Base-by-base conservation (phyloP, 2,888 invertebrate species). In the Drosophila robusta region DNA sequence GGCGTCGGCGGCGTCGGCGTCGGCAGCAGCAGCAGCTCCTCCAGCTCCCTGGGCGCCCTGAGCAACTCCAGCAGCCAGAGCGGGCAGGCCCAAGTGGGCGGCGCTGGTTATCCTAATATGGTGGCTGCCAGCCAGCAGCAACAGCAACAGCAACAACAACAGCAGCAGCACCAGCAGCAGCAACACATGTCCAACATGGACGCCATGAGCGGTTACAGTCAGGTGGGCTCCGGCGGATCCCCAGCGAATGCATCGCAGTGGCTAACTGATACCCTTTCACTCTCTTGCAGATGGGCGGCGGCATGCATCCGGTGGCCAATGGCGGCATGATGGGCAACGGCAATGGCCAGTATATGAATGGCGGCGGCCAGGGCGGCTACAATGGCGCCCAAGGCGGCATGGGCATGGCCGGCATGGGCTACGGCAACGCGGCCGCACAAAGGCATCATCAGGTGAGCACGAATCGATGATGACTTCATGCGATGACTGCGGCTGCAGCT, bases 371-470 rank as follows among this genome's bases (percentile, higher is more conserved):
- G 47, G 82, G 78, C 46, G 87, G 85, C 67, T 90, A 91, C 66
- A 78, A 72, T 70, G 80, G 85, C 56, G 66, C 63, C 52, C 87
- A 83, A 55, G 81, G 76, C 55, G 87, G 85, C 71, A 90, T 90
- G 89, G 90, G 91, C 67, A 91, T 91, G 90, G 83, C 50, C 60
- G 87, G 89, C 49, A 83, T 83, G 83, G 89, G 84, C 70, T 92
- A 91, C 76, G 81, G 81, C 69, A 77, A 74, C 67, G 79, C 85
- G 46, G 83, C 72, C 58, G 80, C 90, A 62, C 88, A 90, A 79
- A 89, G 92, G 78, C 92, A 92, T 90, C 92, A 92, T 90, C 92
- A 92, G 89, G 92, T 92, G 79, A 91, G 92, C 91, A 78, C 32
- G 16, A 9, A 38, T 14, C 14, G 64, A 76, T 80, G 64, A 76